These are phyloP conservation scores for Paramormyrops kingsleyae DNA, from an alignment of 2,113 vertebrate genomes.

Conservation along the genomic window DNA sequence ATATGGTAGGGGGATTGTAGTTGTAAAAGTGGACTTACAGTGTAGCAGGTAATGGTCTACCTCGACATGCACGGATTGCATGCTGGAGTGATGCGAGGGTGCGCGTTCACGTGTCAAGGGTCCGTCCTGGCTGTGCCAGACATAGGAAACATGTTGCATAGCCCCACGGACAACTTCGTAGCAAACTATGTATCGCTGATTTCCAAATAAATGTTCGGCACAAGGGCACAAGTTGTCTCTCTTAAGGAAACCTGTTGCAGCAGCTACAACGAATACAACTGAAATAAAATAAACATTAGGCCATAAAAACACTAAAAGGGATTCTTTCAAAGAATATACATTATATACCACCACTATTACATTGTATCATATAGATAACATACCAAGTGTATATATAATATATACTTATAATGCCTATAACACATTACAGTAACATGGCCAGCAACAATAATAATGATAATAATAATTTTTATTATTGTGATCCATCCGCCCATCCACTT, in stretches of 20 bases:
- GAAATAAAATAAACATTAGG: neutral
- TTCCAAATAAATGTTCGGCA: neutral
- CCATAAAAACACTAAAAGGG: neutral
- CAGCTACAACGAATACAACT: neutral
- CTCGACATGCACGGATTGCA: neutral
- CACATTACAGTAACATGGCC: neutral
- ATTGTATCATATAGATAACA: neutral
- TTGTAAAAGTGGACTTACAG: neutral
- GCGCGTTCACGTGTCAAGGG: conserved; percentile 46
- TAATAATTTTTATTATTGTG: too few relatives aligned
- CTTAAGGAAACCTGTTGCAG: conserved; percentile 6
- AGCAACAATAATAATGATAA: neutral
- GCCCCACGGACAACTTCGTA: neutral
- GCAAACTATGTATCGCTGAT: neutral
- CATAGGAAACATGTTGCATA: conserved; percentile 12
- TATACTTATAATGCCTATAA: neutral
- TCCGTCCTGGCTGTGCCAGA: conserved; percentile 39
- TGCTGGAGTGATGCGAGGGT: conserved; percentile 44
- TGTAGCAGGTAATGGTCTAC: neutral
- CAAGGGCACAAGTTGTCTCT: neutral
- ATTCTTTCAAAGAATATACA: neutral
- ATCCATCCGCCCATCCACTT: too few relatives aligned
- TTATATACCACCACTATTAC: neutral
- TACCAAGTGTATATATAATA: neutral
- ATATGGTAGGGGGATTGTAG: neutral